These are phyloP conservation scores for Cuculus canorus DNA, from an alignment of 2,797 vertebrate genomes.

Conservation along the genomic window DNA sequence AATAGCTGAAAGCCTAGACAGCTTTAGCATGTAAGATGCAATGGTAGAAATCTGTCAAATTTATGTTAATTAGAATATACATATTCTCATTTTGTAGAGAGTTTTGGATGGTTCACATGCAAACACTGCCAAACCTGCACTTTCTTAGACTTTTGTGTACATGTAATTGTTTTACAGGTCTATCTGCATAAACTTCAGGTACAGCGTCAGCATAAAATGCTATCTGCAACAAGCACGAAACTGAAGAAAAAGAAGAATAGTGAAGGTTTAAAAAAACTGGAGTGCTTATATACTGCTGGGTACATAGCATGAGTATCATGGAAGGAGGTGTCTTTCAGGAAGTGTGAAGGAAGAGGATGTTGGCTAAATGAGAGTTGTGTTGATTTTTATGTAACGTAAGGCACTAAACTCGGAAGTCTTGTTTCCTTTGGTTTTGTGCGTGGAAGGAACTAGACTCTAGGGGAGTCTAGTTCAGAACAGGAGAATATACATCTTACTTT, in stretches of 20 bases:
- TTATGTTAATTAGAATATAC: not conserved
- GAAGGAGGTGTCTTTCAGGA: not conserved
- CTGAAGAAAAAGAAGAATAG: not conserved
- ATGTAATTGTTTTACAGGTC: not conserved
- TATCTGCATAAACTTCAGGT: not conserved
- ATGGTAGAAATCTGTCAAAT: not conserved
- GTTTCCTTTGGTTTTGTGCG: not conserved
- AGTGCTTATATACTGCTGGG: not conserved
- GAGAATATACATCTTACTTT: not conserved
- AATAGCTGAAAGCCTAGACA: not conserved
- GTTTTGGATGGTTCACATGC: not conserved
- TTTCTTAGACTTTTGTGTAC: not conserved
- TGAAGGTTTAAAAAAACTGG: not conserved
- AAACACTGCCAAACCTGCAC: not conserved
- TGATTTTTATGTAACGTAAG: not conserved
- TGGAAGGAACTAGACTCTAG: not conserved
- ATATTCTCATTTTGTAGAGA: not conserved
- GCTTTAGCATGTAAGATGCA: not conserved
- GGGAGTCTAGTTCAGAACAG: not conserved
- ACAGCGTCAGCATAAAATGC: not conserved
- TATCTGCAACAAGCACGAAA: not conserved
- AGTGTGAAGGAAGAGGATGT: not conserved
- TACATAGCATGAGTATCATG: not conserved
- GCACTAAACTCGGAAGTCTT: not conserved
- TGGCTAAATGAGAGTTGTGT: not conserved